A percentile compares a stretch with the other conserved stretches of the same genome.
Conservation (phyloP, 2,797 vertebrate genomes). For the Falco columbarius region DNA sequence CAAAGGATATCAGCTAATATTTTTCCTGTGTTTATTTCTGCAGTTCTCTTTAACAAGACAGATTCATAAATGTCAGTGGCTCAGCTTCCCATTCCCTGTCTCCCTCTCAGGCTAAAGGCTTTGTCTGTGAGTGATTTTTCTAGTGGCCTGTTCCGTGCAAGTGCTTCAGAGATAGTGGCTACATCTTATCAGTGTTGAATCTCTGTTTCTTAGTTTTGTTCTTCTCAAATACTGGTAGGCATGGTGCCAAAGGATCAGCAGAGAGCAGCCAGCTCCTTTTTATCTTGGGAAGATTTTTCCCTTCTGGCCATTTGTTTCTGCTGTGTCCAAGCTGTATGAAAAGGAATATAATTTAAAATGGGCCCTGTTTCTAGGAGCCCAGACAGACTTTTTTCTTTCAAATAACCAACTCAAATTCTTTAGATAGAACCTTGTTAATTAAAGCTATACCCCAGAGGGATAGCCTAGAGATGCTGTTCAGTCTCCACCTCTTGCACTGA, state of each 20-base stretch:
- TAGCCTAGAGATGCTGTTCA: background rate
- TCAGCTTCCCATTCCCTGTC: background rate
- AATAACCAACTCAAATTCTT: conserved; percentile 23
- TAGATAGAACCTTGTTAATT: conserved; percentile 41
- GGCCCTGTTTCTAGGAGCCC: background rate
- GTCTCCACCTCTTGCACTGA: background rate
- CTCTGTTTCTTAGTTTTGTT: background rate
- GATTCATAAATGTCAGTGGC: background rate
- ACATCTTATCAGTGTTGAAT: background rate
- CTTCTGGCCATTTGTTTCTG: conserved; percentile 18
- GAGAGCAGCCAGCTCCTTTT: conserved; percentile 3
- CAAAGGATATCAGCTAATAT: background rate
- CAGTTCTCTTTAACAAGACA: background rate
- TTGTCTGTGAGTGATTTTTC: background rate
- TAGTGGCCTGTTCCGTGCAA: background rate
- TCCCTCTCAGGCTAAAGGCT: background rate
- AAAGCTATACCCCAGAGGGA: background rate
- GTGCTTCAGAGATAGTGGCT: background rate
- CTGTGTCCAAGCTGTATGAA: conserved; percentile 2
- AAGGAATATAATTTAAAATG: background rate
- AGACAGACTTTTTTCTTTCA: conserved; percentile 1
- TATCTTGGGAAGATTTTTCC: background rate
- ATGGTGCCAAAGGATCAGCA: conserved; percentile 3
- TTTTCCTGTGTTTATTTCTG: background rate
- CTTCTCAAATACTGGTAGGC: background rate